Evolutionary conservation across 2,797 vertebrate genomes (phyloP).

Genomic region (Sebastes hubbsi): DNA sequence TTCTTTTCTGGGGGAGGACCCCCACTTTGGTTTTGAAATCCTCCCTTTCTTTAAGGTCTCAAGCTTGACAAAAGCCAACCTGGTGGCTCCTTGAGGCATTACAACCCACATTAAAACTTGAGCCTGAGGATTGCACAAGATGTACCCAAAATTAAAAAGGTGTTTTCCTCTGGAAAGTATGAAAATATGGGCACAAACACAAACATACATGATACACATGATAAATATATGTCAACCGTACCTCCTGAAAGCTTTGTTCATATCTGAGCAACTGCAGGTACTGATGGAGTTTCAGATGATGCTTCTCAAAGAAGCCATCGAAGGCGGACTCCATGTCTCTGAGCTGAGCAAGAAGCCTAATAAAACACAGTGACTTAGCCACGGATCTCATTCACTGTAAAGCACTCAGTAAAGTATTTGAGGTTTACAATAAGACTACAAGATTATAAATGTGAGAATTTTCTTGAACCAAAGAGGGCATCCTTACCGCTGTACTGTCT

Average conservation of each 20-base stretch:
- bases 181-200: background rate
- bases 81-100: background rate
- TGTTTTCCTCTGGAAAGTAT: background rate
- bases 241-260: conserved; percentile 94
- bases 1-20: too few relatives aligned
- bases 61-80: background rate
- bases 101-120: background rate
- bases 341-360: conserved; percentile 92
- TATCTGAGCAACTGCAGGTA: conserved; percentile 93
- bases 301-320: conserved; percentile 98
- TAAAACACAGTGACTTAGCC: background rate
- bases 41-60: too few relatives aligned
- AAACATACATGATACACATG: background rate
- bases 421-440: background rate
- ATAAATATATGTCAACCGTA: conserved; percentile 47
- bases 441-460: background rate
- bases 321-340: conserved; percentile 96
- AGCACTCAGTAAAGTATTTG: background rate
- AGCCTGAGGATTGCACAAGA: background rate
- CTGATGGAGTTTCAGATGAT: conserved; percentile 95
- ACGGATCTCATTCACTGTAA: background rate
- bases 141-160: background rate
- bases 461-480: background rate
- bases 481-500: conserved; percentile 90
- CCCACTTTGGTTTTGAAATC: too few relatives aligned